phyloP scores from a whole-genome alignment of 2,888 invertebrate genomes.

The Protophormia terraenovae region DNA sequence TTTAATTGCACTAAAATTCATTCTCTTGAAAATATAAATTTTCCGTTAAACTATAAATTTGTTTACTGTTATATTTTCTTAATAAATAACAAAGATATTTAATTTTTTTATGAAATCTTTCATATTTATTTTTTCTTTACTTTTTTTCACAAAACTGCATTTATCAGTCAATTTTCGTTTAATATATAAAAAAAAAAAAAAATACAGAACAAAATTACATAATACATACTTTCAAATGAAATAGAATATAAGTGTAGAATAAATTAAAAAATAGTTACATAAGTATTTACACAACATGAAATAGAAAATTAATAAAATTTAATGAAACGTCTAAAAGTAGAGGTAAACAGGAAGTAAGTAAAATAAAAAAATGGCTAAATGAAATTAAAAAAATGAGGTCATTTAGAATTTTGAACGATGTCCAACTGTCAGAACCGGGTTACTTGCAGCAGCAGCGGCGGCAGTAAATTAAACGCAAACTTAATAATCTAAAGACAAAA shows the following conservation, averaged over 20 bases:
- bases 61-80: too few species aligned
- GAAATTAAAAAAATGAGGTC: conserved; percentile 35
- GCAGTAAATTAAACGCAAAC: conserved; percentile 13
- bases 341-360: conserved; percentile 27
- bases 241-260: conserved; percentile 15
- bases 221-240: conserved; percentile 5
- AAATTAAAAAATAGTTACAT: conserved; percentile 42
- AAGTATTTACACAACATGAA: conserved; percentile 53
- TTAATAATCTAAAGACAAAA: conserved; percentile 22
- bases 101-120: neutral
- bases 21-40: too few species aligned
- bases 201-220: conserved; percentile 19
- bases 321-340: neutral
- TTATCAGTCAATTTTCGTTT: conserved; percentile 62
- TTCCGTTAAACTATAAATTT: too few species aligned
- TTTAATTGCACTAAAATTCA: too few species aligned
- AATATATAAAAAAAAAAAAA: conserved; percentile 32
- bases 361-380: neutral
- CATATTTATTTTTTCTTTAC: conserved; percentile 10
- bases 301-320: conserved; percentile 27
- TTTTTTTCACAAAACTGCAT: conserved; percentile 41
- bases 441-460: conserved; percentile 12
- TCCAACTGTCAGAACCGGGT: conserved; percentile 52
- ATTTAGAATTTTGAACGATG: conserved; percentile 54
- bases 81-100: too few species aligned